A percentile compares a stretch with the other conserved stretches of the same genome.
These are phyloP conservation scores for Drosophila paulistorum DNA, from an alignment of 1,140 invertebrate species.

Conservation along the genomic window DNA sequence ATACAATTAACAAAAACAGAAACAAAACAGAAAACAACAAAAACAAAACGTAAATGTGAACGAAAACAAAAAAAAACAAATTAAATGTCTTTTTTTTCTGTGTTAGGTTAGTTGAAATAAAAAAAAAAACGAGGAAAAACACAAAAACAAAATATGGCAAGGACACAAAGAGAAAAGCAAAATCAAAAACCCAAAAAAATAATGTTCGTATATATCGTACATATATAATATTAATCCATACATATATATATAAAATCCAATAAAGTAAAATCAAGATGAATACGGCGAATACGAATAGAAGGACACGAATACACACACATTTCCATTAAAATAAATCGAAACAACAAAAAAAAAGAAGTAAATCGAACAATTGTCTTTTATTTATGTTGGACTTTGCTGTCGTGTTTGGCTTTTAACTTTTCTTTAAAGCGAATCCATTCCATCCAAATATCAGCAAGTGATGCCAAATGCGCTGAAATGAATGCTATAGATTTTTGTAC, in stretches of 20 bases:
- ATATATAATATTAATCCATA: constrained; percentile 16
- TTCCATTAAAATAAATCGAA: constrained; percentile 55
- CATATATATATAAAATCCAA: constrained; percentile 39
- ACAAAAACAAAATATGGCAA: neutral
- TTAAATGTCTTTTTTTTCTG: constrained; percentile 31
- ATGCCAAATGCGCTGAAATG: neutral
- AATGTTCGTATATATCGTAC: constrained; percentile 33
- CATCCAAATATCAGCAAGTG: too few relatives aligned
- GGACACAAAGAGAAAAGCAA: constrained; percentile 22
- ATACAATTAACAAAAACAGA: neutral
- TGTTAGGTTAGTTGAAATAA: constrained; percentile 41
- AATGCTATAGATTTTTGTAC: neutral
- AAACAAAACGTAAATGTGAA: constrained; percentile 21
- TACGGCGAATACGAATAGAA: constrained; percentile 31
- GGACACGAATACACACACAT: constrained; percentile 45
- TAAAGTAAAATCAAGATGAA: constrained; percentile 32
- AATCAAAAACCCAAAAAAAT: constrained; percentile 31
- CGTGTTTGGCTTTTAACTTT: neutral
- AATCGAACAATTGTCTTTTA: constrained; percentile 11
- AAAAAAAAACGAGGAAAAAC: neutral
- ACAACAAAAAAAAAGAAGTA: constrained; percentile 13
- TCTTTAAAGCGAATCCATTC: too few relatives aligned
- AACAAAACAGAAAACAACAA: constrained; percentile 20
- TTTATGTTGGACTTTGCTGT: neutral
- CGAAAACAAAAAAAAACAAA: constrained; percentile 16